phyloP scores from a whole-genome alignment of 1,140 invertebrate genomes.

The Brachystomella parvula region DNA sequence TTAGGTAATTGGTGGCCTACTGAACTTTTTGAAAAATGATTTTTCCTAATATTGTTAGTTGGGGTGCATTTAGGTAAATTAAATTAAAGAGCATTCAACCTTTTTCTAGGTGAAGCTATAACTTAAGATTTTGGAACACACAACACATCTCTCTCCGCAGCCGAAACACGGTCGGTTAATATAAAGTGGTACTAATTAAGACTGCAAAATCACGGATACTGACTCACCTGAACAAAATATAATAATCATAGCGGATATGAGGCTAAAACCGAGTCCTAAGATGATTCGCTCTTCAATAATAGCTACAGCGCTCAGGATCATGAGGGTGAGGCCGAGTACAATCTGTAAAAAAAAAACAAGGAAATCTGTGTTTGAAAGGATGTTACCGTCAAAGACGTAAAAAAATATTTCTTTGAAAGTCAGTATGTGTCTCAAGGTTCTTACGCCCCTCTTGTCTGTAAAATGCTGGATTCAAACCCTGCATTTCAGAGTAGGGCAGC shows the following conservation, averaged over 20 bases:
- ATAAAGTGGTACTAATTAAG: not conserved
- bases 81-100: not conserved
- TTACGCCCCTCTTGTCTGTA: not conserved
- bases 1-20: too few species aligned
- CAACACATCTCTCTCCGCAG: too few species aligned
- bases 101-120: slow-evolving; percentile 3
- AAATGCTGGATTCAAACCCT: too few species aligned
- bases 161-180: not conserved
- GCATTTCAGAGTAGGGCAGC: too few species aligned
- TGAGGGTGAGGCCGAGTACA: slow-evolving; percentile 29
- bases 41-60: too few species aligned
- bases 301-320: slow-evolving; percentile 31
- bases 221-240: slow-evolving; percentile 27
- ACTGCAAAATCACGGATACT: not conserved
- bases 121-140: slow-evolving; percentile 2
- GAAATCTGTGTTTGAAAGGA: not conserved
- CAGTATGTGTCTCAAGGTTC: not conserved
- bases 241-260: slow-evolving; percentile 25
- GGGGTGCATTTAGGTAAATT: too few species aligned
- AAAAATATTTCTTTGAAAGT: not conserved
- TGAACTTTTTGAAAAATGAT: too few species aligned
- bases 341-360: slow-evolving; percentile 27
- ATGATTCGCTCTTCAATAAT: slow-evolving; percentile 33
- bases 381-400: not conserved
- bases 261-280: slow-evolving; percentile 32